phyloP scores from a whole-genome alignment of 2,797 vertebrate genomes.

The Selene dorsalis region DNA sequence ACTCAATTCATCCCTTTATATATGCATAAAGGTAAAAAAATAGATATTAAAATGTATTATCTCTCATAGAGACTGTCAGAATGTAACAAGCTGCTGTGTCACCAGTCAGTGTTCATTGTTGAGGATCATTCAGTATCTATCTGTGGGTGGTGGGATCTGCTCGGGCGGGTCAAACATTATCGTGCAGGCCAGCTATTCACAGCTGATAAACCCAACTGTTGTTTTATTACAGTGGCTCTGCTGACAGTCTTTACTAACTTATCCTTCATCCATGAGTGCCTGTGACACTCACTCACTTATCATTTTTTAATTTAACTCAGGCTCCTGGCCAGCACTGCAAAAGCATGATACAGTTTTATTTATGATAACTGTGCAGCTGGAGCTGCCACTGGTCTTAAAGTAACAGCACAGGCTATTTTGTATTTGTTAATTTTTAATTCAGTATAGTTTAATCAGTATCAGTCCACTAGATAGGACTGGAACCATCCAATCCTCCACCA shows the following conservation, averaged over 20 bases:
- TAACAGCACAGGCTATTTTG: neutral
- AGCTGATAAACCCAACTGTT: constrained; percentile 73
- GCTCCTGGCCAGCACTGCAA: neutral
- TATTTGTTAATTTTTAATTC: neutral
- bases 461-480: neutral
- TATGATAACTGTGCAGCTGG: neutral
- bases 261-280: neutral
- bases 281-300: neutral
- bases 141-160: constrained; percentile 35
- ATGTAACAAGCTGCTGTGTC: constrained; percentile 38
- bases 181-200: constrained; percentile 56
- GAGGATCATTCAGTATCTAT: constrained; percentile 32
- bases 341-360: neutral
- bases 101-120: constrained; percentile 30
- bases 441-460: neutral
- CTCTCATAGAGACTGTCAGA: constrained; percentile 1
- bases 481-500: neutral
- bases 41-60: neutral
- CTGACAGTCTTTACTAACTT: constrained; percentile 1
- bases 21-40: neutral
- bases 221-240: constrained; percentile 21
- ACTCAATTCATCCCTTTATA: neutral
- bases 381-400: neutral
- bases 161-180: constrained; percentile 70
- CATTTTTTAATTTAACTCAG: neutral